Percentiles rank a stretch among this genome's conserved stretches.
phyloP scores from a whole-genome alignment of 2,888 invertebrate genomes.

The Drosophila picticornis region DNA sequence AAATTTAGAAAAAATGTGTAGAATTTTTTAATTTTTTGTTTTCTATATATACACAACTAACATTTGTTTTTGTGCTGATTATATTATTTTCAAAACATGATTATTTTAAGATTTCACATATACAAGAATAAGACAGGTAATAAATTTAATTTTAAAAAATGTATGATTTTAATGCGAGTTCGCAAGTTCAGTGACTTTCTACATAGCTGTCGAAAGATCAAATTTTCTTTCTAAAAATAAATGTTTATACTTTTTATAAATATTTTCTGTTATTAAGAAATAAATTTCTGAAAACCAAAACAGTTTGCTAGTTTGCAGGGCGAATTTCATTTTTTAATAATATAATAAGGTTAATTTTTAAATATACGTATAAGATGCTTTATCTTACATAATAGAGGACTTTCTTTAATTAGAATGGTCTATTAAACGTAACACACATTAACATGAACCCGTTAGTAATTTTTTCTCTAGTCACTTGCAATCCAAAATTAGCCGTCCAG shows the following conservation, averaged over 20 bases:
- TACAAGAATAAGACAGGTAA: not conserved
- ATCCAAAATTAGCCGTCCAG: not conserved
- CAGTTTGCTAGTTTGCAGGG: too few species aligned
- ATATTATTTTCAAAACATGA: not conserved
- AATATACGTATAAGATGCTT: not conserved
- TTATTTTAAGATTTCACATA: not conserved
- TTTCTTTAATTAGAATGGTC: too few species aligned
- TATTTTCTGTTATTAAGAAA: not conserved
- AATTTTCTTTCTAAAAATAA: too few species aligned
- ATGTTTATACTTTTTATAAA: too few species aligned
- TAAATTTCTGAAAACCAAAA: not conserved
- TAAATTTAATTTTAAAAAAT: not conserved
- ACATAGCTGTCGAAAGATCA: too few species aligned
- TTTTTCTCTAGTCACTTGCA: not conserved
- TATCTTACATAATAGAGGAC: too few species aligned
- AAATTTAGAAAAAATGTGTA: not conserved
- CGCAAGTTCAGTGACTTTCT: not conserved
- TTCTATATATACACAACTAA: not conserved
- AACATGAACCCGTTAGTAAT: not conserved
- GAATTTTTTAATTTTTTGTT: not conserved
- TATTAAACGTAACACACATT: not conserved
- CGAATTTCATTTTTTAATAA: too few species aligned
- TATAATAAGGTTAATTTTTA: not conserved
- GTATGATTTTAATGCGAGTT: not conserved
- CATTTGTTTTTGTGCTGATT: not conserved